Evolutionary conservation across 2,797 vertebrate genomes (phyloP).

Genomic region (Erethizon dorsatum): DNA sequence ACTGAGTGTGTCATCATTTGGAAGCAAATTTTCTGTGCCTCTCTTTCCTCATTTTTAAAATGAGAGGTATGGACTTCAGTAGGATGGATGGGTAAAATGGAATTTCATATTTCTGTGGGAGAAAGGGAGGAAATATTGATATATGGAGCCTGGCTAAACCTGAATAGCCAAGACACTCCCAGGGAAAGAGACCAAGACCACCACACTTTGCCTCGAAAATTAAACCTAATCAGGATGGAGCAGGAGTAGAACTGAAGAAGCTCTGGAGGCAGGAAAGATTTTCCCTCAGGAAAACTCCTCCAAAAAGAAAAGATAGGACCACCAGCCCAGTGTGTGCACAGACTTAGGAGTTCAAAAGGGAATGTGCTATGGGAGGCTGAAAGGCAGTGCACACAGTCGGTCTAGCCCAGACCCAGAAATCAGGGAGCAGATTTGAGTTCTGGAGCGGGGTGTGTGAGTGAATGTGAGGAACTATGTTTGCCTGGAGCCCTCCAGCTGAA

Average conservation of each 20-base stretch:
- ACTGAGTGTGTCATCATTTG: neutral
- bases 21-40: neutral
- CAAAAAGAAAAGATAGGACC: neutral
- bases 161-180: neutral
- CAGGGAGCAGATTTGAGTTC: neutral
- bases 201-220: neutral
- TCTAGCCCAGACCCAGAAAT: neutral
- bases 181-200: neutral
- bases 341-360: neutral
- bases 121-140: neutral
- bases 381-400: neutral
- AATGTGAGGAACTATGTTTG: neutral
- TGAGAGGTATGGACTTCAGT: neutral
- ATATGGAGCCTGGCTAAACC: neutral
- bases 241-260: neutral
- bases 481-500: neutral
- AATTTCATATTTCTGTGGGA: neutral
- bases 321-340: neutral
- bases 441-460: neutral
- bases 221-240: neutral
- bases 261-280: neutral
- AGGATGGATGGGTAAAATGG: neutral
- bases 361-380: neutral
- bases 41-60: constrained; percentile 58
- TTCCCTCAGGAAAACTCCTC: neutral